Base-by-base conservation (phyloP, 2,797 vertebrate genomes). In the Mastacembelus armatus region DNA sequence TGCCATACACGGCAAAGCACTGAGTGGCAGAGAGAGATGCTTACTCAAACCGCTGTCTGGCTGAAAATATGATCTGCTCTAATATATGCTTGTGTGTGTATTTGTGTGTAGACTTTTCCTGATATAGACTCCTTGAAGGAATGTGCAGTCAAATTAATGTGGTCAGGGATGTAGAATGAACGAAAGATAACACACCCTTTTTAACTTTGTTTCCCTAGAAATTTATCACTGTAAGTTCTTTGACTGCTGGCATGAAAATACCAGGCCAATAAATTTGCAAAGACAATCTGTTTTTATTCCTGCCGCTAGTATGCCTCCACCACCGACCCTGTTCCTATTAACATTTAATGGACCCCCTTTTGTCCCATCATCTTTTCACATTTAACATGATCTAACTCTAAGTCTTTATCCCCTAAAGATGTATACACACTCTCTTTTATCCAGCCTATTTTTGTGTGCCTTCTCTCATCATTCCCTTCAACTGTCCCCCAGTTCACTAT, bases 341-440 rank as follows among this genome's bases (percentile, higher is more conserved):
- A 79, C 71, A 81, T 88, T 86, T 88, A 88, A 87, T 87, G 71
- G 74, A 66, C 38, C 76, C 64, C 66, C 58, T 78, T 80, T 64
- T 67, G 70, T 84, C 78, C 56, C 74, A 78, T 76, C 79, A 75
- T 80, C 76, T 84, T 78, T 70, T 77, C 77, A 87, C 82, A 84
- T 80, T 79, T 66, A 84, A 77, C 82, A 78, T 81, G 43, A 84
- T 80, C 65, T 76, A 62, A 85, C 80, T 70, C 76, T 27, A 42
- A 51, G 67, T 42, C 43, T 70, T 47, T 77, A 43, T 77, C 66
- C 76, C 78, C 74, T 4, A 40, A 32, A 88, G 83, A 84, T 74
- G 60, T 77, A 70, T 66, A 69, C 70, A 77, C 79, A 67, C 58
- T 61, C 50, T 63, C 65, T 66, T 77, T 83, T 60, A 62, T 67